Percentiles rank a stretch among this genome's conserved stretches.
phyloP scores from a whole-genome alignment of 2,888 invertebrate genomes.

The Leistus spinibarbis region DNA sequence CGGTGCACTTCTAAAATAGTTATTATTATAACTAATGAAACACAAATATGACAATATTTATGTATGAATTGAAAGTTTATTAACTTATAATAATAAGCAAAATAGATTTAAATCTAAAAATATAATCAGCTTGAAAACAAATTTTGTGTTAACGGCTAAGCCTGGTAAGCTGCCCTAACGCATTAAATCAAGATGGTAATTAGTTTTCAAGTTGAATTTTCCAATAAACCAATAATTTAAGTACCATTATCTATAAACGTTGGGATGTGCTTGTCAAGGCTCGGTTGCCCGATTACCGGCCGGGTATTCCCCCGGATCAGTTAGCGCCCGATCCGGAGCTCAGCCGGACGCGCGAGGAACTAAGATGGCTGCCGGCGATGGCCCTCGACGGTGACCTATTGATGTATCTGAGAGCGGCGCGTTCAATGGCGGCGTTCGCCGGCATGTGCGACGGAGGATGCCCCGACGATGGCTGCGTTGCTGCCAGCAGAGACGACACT shows the following conservation, averaged over 20 bases:
- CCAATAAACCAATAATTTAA: background rate
- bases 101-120: background rate
- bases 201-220: background rate
- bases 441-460: slow-evolving; percentile 98
- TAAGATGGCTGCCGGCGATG: slow-evolving; percentile 94
- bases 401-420: slow-evolving; percentile 96
- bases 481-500: slow-evolving; percentile 95
- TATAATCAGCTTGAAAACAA: background rate
- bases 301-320: slow-evolving; percentile 60
- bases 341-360: slow-evolving; percentile 74
- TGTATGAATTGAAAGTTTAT: background rate
- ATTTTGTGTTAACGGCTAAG: background rate
- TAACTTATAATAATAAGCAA: background rate
- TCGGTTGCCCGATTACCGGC: slow-evolving; percentile 58
- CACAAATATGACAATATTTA: background rate
- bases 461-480: slow-evolving; percentile 95
- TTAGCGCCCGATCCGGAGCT: slow-evolving; percentile 64
- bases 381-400: slow-evolving; percentile 92
- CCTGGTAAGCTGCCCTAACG: background rate
- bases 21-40: background rate
- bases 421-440: slow-evolving; percentile 98
- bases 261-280: slow-evolving; percentile 45
- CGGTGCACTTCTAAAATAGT: background rate
- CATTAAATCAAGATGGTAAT: background rate
- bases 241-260: background rate